Percentiles rank a stretch among this genome's conserved stretches.
Evolutionary conservation across 2,797 vertebrate species (phyloP).

Genomic region (Ciconia nigra): DNA sequence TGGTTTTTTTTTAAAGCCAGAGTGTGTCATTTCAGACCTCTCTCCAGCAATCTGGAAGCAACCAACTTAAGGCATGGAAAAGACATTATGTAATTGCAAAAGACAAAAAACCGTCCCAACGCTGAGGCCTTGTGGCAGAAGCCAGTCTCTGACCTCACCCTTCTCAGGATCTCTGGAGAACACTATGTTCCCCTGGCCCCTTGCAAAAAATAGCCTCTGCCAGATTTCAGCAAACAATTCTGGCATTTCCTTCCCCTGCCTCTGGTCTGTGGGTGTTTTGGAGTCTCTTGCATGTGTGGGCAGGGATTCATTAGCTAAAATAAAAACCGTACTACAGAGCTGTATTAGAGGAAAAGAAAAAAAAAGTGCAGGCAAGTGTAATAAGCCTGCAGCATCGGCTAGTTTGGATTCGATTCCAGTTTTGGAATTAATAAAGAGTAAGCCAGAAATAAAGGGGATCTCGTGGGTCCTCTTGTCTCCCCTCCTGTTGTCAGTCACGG

Average conservation of each 20-base stretch:
- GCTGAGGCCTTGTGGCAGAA: slow-evolving; percentile 43
- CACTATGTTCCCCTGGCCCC: slow-evolving; percentile 46
- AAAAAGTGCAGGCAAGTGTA: background rate
- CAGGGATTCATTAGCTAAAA: slow-evolving; percentile 68
- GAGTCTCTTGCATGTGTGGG: slow-evolving; percentile 56
- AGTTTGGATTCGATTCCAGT: background rate
- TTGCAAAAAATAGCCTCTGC: slow-evolving; percentile 17
- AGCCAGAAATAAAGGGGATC: background rate
- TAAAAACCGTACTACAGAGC: slow-evolving; percentile 46
- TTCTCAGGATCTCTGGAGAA: slow-evolving; percentile 56
- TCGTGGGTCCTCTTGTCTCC: background rate
- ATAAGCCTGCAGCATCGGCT: background rate
- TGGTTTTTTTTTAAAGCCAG: background rate
- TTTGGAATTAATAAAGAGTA: background rate
- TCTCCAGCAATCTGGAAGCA: slow-evolving; percentile 59
- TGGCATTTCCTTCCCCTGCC: slow-evolving; percentile 62
- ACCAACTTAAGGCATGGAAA: slow-evolving; percentile 61
- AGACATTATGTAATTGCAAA: slow-evolving; percentile 66
- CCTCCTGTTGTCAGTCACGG: fast-evolving
- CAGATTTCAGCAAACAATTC: slow-evolving; percentile 62
- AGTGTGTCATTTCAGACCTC: slow-evolving; percentile 50
- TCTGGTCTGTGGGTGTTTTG: slow-evolving; percentile 65
- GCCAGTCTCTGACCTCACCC: slow-evolving; percentile 49
- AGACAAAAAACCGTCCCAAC: slow-evolving; percentile 30
- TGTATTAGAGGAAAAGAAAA: background rate